Base-by-base conservation (phyloP, 2,113 vertebrate species). In the Scatophagus argus region DNA sequence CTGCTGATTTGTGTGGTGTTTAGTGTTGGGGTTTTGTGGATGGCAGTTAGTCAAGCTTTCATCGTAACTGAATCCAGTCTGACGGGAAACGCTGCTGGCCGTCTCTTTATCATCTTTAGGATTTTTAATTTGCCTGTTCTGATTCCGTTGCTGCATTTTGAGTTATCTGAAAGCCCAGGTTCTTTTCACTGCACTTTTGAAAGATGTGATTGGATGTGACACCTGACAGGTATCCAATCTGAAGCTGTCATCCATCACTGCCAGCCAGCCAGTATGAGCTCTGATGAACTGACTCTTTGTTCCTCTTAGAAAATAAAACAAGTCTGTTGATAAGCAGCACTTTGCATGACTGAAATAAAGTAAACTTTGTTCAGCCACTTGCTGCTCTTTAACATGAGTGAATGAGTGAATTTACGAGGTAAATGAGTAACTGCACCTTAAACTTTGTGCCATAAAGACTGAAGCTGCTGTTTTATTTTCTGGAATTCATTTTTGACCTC, bases 241-340 rank as follows among this genome's bases (percentile, higher is more conserved):
- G n/a, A 11, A 54, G 32, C 56, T 34, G 75, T 78, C 55, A 17
- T 36, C 49, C 16, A 0, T 64, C 68, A 32, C 31, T 77, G 47
- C 31, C 58, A 64, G 25, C 39, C 7, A 5, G 51, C 41, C 31
- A 11, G 6, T 51, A 8, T n/a, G 54, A 0, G 4, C 34, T 83
- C 43, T 83, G 74, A 82, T 58, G 62, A 74, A 85, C 79, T n/a
- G 2, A 39, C 58, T 72, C 36, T 32, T 63, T 70, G 27, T 63
- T 32, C 49, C 7, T 81, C 27, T 63, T 12, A 31, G 36, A 65
- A 60, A 79, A 27, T n/a, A 51, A 21, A n/a, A 12, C 2, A 41
- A 14, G n/a, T n/a, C 49, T 43, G 27, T 31, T 74, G 16, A 27
- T 54, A 47, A 47, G 19, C 25, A 29, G 17, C 31, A n/a, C 43